Percentiles rank a stretch among this genome's conserved stretches.
Evolutionary conservation across 1,140 invertebrate genomes (phyloP).

Genomic region (Plodia interpunctella): DNA sequence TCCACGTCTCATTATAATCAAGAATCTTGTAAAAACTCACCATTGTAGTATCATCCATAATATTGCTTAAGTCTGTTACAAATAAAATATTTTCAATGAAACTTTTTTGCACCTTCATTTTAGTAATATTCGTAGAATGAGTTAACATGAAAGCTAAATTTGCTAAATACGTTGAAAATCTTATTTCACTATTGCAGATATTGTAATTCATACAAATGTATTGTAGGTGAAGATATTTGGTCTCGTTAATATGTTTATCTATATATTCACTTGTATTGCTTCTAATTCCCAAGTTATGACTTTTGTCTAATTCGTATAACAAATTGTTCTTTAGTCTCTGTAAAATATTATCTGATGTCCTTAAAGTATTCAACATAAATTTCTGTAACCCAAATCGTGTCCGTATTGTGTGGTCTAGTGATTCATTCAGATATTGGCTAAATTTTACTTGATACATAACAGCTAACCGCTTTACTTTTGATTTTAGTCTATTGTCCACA

Average conservation of each 20-base stretch:
- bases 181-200: background rate
- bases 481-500: background rate
- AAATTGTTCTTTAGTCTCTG: background rate
- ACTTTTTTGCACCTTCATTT: background rate
- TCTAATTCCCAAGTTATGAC: background rate
- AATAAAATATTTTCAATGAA: background rate
- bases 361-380: background rate
- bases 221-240: background rate
- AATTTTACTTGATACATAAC: background rate
- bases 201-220: background rate
- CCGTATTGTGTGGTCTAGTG: background rate
- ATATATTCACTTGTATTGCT: background rate
- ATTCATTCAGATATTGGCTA: background rate
- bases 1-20: too few relatives aligned
- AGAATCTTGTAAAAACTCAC: background rate
- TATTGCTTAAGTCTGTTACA: background rate
- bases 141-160: background rate
- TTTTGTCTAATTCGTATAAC: background rate
- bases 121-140: background rate
- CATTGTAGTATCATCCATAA: background rate
- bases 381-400: background rate
- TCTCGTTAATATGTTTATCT: background rate
- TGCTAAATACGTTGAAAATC: background rate
- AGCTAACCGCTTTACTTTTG: background rate
- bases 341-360: background rate